Evolutionary conservation across 2,113 vertebrate genomes (phyloP), one percentile per base, ranked within the genome.

Genomic region (Eleginops maclovinus): DNA sequence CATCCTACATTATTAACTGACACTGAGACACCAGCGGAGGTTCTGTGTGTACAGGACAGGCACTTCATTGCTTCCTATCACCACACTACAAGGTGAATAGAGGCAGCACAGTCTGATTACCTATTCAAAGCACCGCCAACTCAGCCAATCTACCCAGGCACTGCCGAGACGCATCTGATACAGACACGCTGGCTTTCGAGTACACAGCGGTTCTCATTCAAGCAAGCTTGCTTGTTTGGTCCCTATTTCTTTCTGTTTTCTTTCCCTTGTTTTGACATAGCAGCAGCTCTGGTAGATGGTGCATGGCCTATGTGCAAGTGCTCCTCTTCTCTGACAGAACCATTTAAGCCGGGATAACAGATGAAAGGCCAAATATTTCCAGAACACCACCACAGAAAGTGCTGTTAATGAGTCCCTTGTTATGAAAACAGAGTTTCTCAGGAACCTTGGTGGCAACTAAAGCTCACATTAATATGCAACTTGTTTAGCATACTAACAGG

Each of bases 391-490:
- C 65, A 70, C 51, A 54, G 68, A 85, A 81, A 77, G 80, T 44
- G 62, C 74, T 72, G 73, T 77, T 86, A 82, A 89, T 87, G 53
- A 87, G 72, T 81, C 75, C 51, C 67, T 73, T 22, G 66, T 82
- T 81, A 65, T 69, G 73, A 83, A 78, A 87, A 78, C 51, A 70
- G 62, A 50, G 69, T 64, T 85, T 82, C 62, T 31, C 75, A 70
- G 72, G 67, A 79, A 65, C 22, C 72, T 84, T 28, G 12, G 53
- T 21, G 65, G 62, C 71, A 43, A 58, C 26, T 4, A 26, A 63
- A 75, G 58, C 58, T 21, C 21, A 2, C 15, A 84, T 91, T 81
- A 91, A 89, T 91, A 91, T 89, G 77, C 71, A 89, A 16, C 46
- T 80, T 72, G 72, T 84, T 86, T 73, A 84, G 64, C 84, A 80